phyloP scores from a whole-genome alignment of 53 echinoderm and acorn worm species.

The Actinopyga echinites region DNA sequence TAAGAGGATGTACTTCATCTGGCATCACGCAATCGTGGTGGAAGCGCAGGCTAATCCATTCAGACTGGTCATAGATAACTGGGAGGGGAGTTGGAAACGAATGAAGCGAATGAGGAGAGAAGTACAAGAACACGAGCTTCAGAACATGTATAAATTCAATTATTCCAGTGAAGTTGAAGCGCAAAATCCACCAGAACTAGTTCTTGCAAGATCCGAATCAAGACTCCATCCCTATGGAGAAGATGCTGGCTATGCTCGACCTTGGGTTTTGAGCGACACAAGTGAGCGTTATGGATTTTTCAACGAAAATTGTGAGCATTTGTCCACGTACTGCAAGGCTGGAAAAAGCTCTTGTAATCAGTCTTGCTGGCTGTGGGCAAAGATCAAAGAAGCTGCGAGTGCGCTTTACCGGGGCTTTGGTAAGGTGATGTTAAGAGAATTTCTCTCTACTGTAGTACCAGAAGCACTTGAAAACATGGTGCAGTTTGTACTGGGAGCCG shows the following conservation, averaged over 20 bases:
- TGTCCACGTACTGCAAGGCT: not conserved
- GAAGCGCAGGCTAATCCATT: not conserved
- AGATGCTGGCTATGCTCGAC: not conserved
- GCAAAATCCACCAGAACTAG: not conserved
- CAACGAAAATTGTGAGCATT: slow-evolving; percentile 5
- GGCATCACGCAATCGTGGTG: not conserved
- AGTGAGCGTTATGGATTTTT: not conserved
- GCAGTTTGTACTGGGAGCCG: not conserved
- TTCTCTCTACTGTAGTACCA: not conserved
- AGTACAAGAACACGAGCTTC: not conserved
- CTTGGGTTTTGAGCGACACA: not conserved
- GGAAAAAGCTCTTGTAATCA: not conserved
- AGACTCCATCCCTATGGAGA: not conserved
- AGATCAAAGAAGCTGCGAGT: not conserved
- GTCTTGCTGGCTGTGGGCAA: not conserved
- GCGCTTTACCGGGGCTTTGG: not conserved
- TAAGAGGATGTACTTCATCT: not conserved
- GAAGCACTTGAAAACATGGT: not conserved
- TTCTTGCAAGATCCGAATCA: not conserved
- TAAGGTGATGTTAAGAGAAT: not conserved
- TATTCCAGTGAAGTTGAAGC: not conserved
- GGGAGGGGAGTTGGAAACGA: not conserved
- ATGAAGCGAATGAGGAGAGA: not conserved
- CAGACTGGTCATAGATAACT: not conserved
- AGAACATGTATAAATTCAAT: not conserved